Evolutionary conservation across 2,797 vertebrate species (phyloP), one percentile per base, ranked within the genome.

Genomic region (Mycteria americana): DNA sequence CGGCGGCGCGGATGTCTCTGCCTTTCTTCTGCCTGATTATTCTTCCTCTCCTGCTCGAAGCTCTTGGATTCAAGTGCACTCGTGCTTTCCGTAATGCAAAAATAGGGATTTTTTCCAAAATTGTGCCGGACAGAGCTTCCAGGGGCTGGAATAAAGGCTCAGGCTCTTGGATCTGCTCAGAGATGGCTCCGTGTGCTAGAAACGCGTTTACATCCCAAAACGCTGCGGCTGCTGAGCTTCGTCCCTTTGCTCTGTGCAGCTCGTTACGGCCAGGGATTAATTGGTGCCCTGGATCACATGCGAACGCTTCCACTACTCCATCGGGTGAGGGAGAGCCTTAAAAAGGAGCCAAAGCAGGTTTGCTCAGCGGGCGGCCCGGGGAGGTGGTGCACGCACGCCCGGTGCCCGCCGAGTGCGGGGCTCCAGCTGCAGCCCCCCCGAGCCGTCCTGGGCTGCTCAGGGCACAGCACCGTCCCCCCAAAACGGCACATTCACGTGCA

Each of bases 371-470:
- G 69, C 30, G 35, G 60, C 31, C 25, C 1, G 2, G 35, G 43
- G 30, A 60, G 45, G 13, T 54, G 69, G 5, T 39, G 30, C 53
- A 13, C 3, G 13, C 31, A 2, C 2, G 1, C 27, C 30, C 2
- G 3, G 35, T 9, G 37, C 57, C 67, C 43, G 33, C 3, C 2
- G 7, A 41, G 24, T 0, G 0, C 16, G 45, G 41, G 35, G 14
- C 5, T 80, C 39, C 5, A 9, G 63, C 53, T 48, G 53, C 73
- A 72, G 48, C 22, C 10, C 39, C 11, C 54, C 24, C 3, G 23
- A 27, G 43, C 11, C 31, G 48, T 2, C 10, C 75, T 0, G 6
- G 57, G 48, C 31, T 57, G 31, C 85, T 37, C 22, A 7, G 77
- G 19, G 28, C 7, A 11, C 35, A 39, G 83, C 67, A 56, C 14